Evolutionary conservation across 2,888 invertebrate genomes (phyloP), one percentile per base, ranked within the genome.

Genomic region (Parnassius smintheus): DNA sequence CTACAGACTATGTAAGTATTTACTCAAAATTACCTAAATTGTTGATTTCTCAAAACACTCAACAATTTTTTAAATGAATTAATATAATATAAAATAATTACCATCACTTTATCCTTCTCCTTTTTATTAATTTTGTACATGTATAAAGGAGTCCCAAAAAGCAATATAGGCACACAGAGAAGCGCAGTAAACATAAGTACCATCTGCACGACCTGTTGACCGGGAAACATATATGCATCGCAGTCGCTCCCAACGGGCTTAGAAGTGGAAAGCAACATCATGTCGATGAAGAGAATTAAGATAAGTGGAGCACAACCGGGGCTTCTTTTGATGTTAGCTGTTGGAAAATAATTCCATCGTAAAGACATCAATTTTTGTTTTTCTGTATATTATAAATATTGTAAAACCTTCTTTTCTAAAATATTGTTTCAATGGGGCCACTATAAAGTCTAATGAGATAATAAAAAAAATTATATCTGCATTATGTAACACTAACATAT

Each of bases 201-300:
- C n/a, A 74, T 83, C 79, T 97, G 96, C 0, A 96, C 59, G 0
- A 2, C 54, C 1, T 75, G 74, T 76, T 95, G 94, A 0, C 75
- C 70, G 0, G 75, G 66, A 62, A 94, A 95, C 93, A 95, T 93
- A 71, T 92, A 94, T 0, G 86, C 82, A 0, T 92, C 80, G 70
- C 94, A 95, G 0, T 78, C 77, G 0, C 78, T 74, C 0, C 71
- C 74, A 0, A 75, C 70, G 0, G 82, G 74, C 13, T 77, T 70
- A 0, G 83, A 72, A 2, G 74, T 69, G 12, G 91, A 88, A 67
- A 93, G 75, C 64, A 95, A 83, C 51, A 94, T 92, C 96, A 96
- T 96, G 75, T 96, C 95, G 76, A 96, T 96, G 68, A 96, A 95
- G 13, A 95, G 92, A 61, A 96, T 95, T 0, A 97, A 91, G 9